phyloP scores from a whole-genome alignment of 2,113 vertebrate species.

The Zapus hudsonius region DNA sequence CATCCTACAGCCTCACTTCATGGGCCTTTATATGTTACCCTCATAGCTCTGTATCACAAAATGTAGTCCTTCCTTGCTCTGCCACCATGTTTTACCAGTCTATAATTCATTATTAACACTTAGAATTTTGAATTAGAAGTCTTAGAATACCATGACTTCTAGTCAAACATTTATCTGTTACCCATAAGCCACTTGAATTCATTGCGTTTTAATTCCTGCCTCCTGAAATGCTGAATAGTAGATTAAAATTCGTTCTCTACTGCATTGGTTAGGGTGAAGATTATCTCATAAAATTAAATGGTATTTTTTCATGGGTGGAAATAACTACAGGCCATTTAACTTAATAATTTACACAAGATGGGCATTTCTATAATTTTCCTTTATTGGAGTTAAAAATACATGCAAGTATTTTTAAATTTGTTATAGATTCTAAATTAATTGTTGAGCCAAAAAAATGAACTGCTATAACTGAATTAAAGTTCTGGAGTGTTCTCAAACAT shows the following conservation, averaged over 20 bases:
- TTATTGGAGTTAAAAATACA: background rate
- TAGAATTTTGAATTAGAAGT: slow-evolving; percentile 16
- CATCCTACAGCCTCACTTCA: background rate
- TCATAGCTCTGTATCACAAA: background rate
- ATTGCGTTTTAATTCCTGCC: background rate
- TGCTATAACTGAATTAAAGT: background rate
- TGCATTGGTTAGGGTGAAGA: slow-evolving; percentile 23
- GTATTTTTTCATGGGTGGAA: background rate
- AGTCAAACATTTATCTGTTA: background rate
- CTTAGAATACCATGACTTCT: slow-evolving; percentile 4
- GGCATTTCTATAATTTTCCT: too few species aligned
- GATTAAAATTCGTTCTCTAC: slow-evolving; percentile 2
- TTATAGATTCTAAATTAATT: background rate
- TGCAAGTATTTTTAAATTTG: background rate
- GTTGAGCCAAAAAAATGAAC: background rate
- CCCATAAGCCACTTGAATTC: background rate
- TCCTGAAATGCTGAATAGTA: slow-evolving; percentile 12
- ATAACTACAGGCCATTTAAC: background rate
- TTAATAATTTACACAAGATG: background rate
- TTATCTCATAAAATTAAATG: background rate
- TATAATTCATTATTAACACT: background rate
- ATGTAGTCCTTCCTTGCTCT: background rate
- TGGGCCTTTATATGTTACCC: background rate
- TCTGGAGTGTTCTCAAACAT: background rate
- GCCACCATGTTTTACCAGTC: background rate